Conservation (phyloP, 2,888 invertebrate species). For the Microctonus hyperodae region DNA sequence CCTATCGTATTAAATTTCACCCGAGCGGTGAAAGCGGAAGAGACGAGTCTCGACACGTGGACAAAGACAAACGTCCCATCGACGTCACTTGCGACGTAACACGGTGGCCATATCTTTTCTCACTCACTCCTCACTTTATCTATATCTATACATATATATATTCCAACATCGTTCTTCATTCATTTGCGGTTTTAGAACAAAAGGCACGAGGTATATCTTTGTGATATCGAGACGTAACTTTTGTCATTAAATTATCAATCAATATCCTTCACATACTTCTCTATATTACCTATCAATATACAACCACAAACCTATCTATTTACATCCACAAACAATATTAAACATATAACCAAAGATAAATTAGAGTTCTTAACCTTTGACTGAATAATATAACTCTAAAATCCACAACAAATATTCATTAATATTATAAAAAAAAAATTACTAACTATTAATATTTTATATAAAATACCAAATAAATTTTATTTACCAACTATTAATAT, state of each 20-base stretch:
- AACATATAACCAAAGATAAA: background rate
- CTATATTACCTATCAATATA: too few species aligned
- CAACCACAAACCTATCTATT: too few species aligned
- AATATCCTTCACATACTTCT: background rate
- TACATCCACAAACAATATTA: too few species aligned
- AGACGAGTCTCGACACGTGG: conserved; percentile 23
- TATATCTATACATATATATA: too few species aligned
- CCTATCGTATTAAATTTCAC: conserved; percentile 23
- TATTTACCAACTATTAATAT: background rate
- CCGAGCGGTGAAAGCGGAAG: conserved; percentile 4
- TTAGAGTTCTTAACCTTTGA: background rate
- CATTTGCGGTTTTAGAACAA: conserved; percentile 11
- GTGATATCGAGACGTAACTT: conserved; percentile 23
- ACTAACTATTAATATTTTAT: background rate
- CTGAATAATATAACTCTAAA: background rate
- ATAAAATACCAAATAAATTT: too few species aligned
- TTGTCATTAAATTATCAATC: conserved; percentile 6
- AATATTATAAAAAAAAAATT: background rate
- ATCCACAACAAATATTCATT: background rate
- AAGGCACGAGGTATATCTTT: conserved; percentile 17
- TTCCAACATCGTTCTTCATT: background rate
- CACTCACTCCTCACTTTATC: too few species aligned
- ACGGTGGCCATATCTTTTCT: conserved; percentile 3
- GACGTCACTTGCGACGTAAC: too few species aligned
- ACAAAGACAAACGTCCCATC: conserved; percentile 18